Evolutionary conservation across 1,140 invertebrate genomes (phyloP).

Genomic region (Oncopodura yosiiana): DNA sequence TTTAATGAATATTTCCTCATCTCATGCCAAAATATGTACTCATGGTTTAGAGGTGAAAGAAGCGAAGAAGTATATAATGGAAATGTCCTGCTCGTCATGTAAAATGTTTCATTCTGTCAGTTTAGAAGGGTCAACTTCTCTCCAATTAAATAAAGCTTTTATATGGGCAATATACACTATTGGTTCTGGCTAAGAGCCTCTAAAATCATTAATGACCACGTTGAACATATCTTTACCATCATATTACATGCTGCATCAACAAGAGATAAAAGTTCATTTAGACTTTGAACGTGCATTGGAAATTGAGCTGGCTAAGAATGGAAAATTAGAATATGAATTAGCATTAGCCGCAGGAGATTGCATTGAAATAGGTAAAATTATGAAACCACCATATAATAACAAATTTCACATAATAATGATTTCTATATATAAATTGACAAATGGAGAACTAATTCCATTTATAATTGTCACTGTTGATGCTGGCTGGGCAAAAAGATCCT

Average conservation of each 20-base stretch:
- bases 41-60: too few relatives aligned
- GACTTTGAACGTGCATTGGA: neutral
- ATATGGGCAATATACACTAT: neutral
- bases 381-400: too few relatives aligned
- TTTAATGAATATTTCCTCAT: too few relatives aligned
- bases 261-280: neutral
- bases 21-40: too few relatives aligned
- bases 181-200: neutral
- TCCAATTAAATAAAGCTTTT: neutral
- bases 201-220: neutral
- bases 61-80: too few relatives aligned
- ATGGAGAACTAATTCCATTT: slow-evolving; percentile 7
- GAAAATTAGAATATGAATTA: neutral
- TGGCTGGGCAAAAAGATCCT: neutral
- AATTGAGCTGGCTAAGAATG: neutral
- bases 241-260: neutral
- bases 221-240: slow-evolving; percentile 7
- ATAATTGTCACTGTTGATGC: slow-evolving; percentile 25
- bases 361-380: too few relatives aligned
- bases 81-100: too few relatives aligned
- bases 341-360: too few relatives aligned
- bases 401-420: too few relatives aligned
- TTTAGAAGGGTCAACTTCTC: too few relatives aligned
- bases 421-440: too few relatives aligned
- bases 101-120: too few relatives aligned